Conservation (phyloP, 2,888 invertebrate genomes). For the Sepiola atlantica region DNA sequence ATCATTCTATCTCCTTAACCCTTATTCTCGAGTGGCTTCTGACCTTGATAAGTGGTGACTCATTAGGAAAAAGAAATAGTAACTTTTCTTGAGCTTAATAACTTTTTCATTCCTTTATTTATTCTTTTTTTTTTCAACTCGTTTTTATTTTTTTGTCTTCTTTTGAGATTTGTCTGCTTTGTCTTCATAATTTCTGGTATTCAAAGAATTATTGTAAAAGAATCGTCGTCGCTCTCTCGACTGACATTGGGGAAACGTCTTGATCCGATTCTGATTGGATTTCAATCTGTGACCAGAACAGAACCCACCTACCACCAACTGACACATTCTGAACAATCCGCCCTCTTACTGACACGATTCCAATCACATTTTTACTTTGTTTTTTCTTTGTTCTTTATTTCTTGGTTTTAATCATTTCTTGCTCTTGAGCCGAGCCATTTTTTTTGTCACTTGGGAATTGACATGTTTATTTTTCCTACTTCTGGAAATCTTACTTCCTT, state of each 20-base stretch:
- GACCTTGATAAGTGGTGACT: too few species aligned
- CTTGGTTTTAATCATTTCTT: neutral
- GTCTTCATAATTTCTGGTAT: neutral
- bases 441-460: neutral
- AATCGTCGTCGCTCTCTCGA: neutral
- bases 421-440: neutral
- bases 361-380: too few species aligned
- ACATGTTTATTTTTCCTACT: neutral
- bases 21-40: too few species aligned
- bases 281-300: neutral
- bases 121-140: neutral
- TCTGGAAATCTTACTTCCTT: neutral
- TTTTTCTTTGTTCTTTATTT: neutral
- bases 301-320: neutral
- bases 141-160: too few species aligned
- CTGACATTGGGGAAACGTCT: neutral
- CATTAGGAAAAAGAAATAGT: too few species aligned
- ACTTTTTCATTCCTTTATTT: neutral
- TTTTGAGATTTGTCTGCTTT: neutral
- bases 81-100: too few species aligned
- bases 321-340: neutral
- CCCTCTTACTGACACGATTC: neutral
- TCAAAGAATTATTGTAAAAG: neutral
- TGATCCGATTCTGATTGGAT: slow-evolving; percentile 6
- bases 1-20: too few species aligned